phyloP scores from a whole-genome alignment of 2,888 invertebrate species.

The Microplitis deprimator region DNA sequence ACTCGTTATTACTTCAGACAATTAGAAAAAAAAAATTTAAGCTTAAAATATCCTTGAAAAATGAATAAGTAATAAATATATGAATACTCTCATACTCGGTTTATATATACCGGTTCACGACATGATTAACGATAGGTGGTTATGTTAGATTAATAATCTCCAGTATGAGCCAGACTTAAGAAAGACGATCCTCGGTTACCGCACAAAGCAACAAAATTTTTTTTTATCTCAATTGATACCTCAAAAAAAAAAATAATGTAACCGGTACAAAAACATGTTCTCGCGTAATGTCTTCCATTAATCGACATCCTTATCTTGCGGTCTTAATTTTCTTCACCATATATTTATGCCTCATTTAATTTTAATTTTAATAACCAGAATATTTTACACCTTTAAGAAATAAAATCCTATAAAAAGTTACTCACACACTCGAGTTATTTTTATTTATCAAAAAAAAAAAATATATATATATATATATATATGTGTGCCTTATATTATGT shows the following conservation, averaged over 20 bases:
- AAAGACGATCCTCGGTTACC: conserved; percentile 34
- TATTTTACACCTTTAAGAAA: too few relatives aligned
- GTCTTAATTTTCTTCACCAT: conserved; percentile 24
- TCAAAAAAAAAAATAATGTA: conserved; percentile 19
- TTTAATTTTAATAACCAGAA: too few relatives aligned
- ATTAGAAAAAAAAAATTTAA: too few relatives aligned
- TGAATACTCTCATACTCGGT: not conserved
- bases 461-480: too few relatives aligned
- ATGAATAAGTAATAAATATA: too few relatives aligned
- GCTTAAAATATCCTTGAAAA: too few relatives aligned
- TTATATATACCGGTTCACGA: conserved; percentile 2
- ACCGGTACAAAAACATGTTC: conserved; percentile 34
- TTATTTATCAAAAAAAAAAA: too few relatives aligned
- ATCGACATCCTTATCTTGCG: conserved; percentile 44
- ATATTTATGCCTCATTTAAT: too few relatives aligned
- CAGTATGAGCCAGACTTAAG: conserved; percentile 4
- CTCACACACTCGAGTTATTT: too few relatives aligned
- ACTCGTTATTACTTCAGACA: too few relatives aligned
- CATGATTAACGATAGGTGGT: conserved; percentile 43
- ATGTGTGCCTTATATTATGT: too few relatives aligned
- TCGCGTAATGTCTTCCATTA: conserved; percentile 47
- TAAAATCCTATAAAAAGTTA: too few relatives aligned
- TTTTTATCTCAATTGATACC: conserved; percentile 17
- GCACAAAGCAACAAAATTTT: conserved; percentile 30
- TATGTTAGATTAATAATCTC: conserved; percentile 46